phyloP scores from a whole-genome alignment of 2,113 vertebrate genomes.

The Platysternon megacephalum region DNA sequence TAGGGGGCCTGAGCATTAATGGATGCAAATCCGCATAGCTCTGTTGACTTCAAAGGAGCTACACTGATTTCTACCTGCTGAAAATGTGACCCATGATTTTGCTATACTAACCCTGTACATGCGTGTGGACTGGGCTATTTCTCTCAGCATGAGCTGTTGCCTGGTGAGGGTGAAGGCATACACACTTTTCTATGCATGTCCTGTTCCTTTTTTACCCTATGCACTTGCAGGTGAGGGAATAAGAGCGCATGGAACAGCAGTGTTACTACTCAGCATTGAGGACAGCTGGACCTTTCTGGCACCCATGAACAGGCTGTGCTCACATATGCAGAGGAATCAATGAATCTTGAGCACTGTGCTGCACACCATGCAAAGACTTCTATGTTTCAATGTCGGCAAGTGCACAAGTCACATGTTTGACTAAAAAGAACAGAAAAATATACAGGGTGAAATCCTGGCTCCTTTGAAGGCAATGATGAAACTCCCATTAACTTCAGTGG shows the following conservation, averaged over 20 bases:
- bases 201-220: too few species aligned
- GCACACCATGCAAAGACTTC: neutral
- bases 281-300: neutral
- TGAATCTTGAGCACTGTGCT: neutral
- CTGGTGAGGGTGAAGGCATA: neutral
- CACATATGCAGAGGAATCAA: neutral
- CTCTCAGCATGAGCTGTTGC: neutral
- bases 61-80: neutral
- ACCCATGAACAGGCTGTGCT: neutral
- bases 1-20: neutral
- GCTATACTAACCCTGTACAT: neutral
- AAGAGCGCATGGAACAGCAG: neutral
- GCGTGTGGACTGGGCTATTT: neutral
- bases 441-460: neutral
- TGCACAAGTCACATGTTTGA: neutral
- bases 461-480: neutral
- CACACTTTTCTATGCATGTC: too few species aligned
- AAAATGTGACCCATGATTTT: neutral
- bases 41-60: neutral
- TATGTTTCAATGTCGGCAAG: neutral
- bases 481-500: neutral
- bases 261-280: neutral
- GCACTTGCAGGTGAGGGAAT: neutral
- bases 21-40: too few species aligned
- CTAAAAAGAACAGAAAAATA: neutral